Base-by-base conservation (phyloP, 2,888 invertebrate species). In the Cheilosia urbana region DNA sequence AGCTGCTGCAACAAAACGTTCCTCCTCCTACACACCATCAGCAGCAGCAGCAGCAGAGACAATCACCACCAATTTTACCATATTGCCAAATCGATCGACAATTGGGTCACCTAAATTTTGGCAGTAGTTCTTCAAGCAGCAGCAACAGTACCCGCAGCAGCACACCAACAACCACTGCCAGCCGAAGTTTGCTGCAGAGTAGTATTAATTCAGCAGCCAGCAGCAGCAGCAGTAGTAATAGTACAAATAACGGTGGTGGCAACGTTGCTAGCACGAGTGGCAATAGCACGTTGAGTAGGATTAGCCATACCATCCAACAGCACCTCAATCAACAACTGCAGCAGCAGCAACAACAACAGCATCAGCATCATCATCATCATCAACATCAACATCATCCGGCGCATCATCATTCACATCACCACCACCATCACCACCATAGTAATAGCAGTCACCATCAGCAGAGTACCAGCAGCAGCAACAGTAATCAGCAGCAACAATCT, bases 61-160 rank as follows among this genome's bases (percentile, higher is more conserved):
- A 85, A 85, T 85, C 85, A 34, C 81, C 81, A 81, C 76, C 85
- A 77, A 85, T 65, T 85, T 77, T 85, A 85, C 81, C 85, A 81
- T 85, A 85, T 85, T 85, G 85, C 81, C 63, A 77, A 85, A 85
- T 85, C 85, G 85, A 85, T 81, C 81, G 85, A 87, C 92, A 91
- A 91, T 91, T 91, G 89, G 91, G 92, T 90, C 91, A 91, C 89
- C 90, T 90, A 87, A 90, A 90, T 90, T 91, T 88, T 87, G 90
- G 89, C 90, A 89, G 90, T 89, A 89, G 89, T 89, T 88, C 89
- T 87, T 87, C 47, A 73, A 63, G 69, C 68, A 87, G 42, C 76
- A 62, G 68, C 72, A 87, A 37, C 55, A 79, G 58, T 27, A 78
- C 68, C 66, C 87, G 88, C 82, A 89, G 89, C 87, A 90, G 88